Percentiles rank a stretch among this genome's conserved stretches.
These are phyloP conservation scores for Triplophysa bombifrons DNA, from an alignment of 2,797 vertebrate genomes.

Conservation along the genomic window DNA sequence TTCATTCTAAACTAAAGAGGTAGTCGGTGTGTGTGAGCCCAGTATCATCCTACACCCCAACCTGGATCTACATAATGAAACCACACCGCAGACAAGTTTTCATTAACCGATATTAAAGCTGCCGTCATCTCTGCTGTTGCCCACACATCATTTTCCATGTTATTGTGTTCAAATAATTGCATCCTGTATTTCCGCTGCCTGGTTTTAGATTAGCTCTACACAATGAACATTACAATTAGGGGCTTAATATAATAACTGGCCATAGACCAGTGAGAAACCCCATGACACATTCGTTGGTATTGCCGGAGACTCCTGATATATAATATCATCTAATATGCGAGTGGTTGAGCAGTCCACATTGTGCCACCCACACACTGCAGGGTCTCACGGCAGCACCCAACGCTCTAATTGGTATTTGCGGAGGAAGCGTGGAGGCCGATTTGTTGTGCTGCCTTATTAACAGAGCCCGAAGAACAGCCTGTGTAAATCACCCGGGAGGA, in stretches of 20 bases:
- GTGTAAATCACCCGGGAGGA: constrained; percentile 12
- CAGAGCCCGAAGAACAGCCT: constrained; percentile 1
- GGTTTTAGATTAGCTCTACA: constrained; percentile 20
- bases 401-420: constrained; percentile 37
- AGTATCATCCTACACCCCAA: not conserved
- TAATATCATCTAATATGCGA: not conserved
- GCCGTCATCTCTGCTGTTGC: not conserved
- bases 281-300: constrained; percentile 21
- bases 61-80: not conserved
- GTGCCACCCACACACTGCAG: constrained; percentile 33
- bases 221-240: constrained; percentile 27
- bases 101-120: constrained; percentile 10
- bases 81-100: not conserved
- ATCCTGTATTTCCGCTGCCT: constrained; percentile 5
- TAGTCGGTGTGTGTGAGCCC: too few species aligned
- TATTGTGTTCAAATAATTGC: constrained; percentile 20
- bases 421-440: constrained; percentile 21
- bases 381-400: constrained; percentile 21
- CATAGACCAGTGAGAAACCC: constrained; percentile 11
- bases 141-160: not conserved
- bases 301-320: constrained; percentile 23
- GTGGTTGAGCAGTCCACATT: constrained; percentile 47
- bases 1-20: too few species aligned
- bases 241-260: constrained; percentile 27
- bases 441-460: constrained; percentile 40